These are phyloP conservation scores for Micromussa lordhowensis DNA, from an alignment of 92 coral and sea anemone genomes.

Conservation along the genomic window DNA sequence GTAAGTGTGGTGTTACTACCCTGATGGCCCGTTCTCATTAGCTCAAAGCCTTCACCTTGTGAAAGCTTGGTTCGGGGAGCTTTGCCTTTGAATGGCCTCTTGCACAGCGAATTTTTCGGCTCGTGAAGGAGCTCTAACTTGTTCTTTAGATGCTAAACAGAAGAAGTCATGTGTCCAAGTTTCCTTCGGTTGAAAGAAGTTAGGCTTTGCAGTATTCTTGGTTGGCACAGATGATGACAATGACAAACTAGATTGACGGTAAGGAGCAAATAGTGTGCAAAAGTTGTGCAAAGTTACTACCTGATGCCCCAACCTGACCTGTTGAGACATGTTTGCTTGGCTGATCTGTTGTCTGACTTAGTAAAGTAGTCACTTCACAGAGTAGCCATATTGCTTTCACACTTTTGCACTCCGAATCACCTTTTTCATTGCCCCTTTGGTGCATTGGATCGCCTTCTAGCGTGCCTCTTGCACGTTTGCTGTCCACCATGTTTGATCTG, in stretches of 20 bases:
- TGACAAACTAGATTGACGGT: neutral
- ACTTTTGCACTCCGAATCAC: conserved; percentile 8
- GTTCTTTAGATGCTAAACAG: conserved; percentile 23
- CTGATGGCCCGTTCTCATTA: conserved; percentile 44
- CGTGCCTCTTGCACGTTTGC: conserved; percentile 11
- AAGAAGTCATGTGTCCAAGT: conserved; percentile 67
- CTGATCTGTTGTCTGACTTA: conserved; percentile 5
- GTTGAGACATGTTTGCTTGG: conserved; percentile 1
- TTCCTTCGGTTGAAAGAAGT: conserved; percentile 42
- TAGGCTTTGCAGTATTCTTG: conserved; percentile 2
- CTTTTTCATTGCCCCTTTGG: conserved; percentile 2
- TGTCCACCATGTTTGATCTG: conserved; percentile 19
- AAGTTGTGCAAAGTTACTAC: neutral
- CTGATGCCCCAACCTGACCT: conserved; percentile 34
- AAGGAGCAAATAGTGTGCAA: conserved; percentile 22
- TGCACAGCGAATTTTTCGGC: conserved; percentile 46
- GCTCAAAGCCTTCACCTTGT: conserved; percentile 55
- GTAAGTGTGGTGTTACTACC: conserved; percentile 32
- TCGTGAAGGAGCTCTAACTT: conserved; percentile 50
- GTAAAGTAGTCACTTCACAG: conserved; percentile 1
- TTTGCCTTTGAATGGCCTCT: conserved; percentile 47
- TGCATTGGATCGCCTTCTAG: conserved; percentile 13
- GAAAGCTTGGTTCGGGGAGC: conserved; percentile 44
- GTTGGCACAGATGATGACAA: conserved; percentile 6
- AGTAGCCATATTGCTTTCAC: conserved; percentile 16